phyloP scores from a whole-genome alignment of 1,140 invertebrate species.

The Nasonia longicornis region DNA sequence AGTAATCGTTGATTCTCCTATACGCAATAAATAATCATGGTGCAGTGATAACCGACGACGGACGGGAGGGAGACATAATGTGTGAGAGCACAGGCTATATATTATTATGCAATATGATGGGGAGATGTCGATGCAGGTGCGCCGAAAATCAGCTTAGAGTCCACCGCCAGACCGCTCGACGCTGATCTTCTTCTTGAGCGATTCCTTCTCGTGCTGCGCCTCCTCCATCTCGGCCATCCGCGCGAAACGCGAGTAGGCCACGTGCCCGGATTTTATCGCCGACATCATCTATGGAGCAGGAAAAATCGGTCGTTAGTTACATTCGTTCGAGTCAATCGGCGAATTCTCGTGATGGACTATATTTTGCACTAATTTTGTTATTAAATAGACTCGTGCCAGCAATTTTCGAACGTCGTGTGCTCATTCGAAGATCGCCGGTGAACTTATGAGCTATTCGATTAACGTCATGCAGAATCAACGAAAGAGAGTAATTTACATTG shows the following conservation, averaged over 20 bases:
- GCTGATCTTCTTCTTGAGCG: conserved; percentile 82
- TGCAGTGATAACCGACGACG: conserved; percentile 3
- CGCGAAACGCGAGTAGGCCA: conserved; percentile 92
- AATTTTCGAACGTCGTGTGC: neutral
- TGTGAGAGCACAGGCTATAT: neutral
- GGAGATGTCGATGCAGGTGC: neutral
- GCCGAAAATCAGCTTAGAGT: conserved; percentile 72
- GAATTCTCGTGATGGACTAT: neutral
- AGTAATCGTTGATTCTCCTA: neutral
- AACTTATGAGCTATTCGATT: neutral
- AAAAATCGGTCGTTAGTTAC: conserved; percentile 25
- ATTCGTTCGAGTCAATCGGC: neutral
- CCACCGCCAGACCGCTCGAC: conserved; percentile 96
- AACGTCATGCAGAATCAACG: neutral
- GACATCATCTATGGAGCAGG: conserved; percentile 88
- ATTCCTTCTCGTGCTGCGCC: conserved; percentile 80
- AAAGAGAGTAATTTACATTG: neutral
- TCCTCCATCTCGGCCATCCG: conserved; percentile 92
- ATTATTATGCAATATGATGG: neutral
- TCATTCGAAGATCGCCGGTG: neutral
- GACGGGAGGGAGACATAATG: neutral
- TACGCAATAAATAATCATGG: conserved; percentile 34
- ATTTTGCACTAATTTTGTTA: neutral
- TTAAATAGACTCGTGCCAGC: neutral
- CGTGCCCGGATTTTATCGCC: conserved; percentile 93